These are phyloP conservation scores for Drosophila aldrichi DNA, from an alignment of 2,888 invertebrate species.

Conservation along the genomic window DNA sequence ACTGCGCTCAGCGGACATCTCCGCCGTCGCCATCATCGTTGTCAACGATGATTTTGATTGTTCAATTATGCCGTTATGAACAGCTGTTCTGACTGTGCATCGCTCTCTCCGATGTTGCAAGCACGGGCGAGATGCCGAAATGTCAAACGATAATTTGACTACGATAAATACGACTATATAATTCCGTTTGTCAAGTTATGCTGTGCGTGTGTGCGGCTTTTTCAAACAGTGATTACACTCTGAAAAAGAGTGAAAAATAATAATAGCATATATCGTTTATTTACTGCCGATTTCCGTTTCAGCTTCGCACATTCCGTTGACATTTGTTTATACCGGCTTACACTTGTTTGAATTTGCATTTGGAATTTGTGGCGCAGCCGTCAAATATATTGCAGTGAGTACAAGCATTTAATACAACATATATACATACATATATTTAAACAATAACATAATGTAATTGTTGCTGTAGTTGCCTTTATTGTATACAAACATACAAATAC, in stretches of 20 bases:
- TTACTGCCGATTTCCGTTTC: conserved; percentile 59
- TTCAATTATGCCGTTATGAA: conserved; percentile 49
- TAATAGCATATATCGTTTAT: conserved; percentile 9
- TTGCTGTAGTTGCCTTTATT: conserved; percentile 38
- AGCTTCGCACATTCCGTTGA: conserved; percentile 69
- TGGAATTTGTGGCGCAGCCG: conserved; percentile 17
- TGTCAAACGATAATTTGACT: conserved; percentile 15
- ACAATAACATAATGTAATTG: conserved; percentile 38
- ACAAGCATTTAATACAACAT: background rate
- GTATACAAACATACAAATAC: conserved; percentile 4
- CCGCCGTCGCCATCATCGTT: conserved; percentile 2
- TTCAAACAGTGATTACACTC: conserved; percentile 29
- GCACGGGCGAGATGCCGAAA: conserved; percentile 18
- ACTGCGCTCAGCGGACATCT: background rate
- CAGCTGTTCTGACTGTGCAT: conserved; percentile 51
- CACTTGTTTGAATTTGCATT: conserved; percentile 22
- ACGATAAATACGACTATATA: conserved; percentile 22
- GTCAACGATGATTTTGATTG: conserved; percentile 16
- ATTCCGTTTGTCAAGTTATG: conserved; percentile 5
- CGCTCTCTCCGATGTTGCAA: conserved; percentile 5
- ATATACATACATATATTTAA: background rate
- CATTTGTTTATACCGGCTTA: conserved; percentile 35
- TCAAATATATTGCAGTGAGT: conserved; percentile 40
- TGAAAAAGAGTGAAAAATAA: conserved; percentile 8
- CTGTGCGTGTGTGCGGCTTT: conserved; percentile 11